Conservation (phyloP, 2,113 vertebrate species). For the Phylloscopus trochiloides region DNA sequence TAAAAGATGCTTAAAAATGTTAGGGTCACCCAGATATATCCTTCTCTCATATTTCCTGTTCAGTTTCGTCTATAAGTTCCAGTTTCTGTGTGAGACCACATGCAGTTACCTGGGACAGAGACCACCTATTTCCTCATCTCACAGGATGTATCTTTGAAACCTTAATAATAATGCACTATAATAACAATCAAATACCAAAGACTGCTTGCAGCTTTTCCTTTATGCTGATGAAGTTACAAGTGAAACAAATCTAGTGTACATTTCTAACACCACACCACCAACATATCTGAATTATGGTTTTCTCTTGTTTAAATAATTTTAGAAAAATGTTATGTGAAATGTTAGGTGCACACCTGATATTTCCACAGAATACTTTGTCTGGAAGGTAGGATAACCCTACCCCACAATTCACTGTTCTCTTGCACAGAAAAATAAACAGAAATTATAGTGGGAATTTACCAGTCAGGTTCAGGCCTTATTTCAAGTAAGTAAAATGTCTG, state of each 20-base stretch:
- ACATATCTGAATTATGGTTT: not conserved
- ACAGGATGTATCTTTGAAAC: not conserved
- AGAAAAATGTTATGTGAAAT: not conserved
- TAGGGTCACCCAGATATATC: not conserved
- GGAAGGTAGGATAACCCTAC: not conserved
- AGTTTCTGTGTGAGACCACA: not conserved
- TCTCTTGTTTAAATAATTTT: not conserved
- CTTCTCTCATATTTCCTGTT: not conserved
- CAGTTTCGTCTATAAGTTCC: not conserved
- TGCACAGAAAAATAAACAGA: not conserved
- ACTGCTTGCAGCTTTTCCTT: not conserved
- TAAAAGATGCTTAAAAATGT: not conserved
- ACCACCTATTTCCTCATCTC: not conserved
- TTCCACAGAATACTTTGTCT: not conserved
- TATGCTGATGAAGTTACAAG: not conserved
- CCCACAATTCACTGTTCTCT: not conserved
- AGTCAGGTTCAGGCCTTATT: not conserved
- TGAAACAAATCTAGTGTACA: not conserved
- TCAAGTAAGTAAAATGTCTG: not conserved
- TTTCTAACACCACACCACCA: not conserved
- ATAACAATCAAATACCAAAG: not conserved
- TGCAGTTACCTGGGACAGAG: not conserved
- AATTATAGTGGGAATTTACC: not conserved
- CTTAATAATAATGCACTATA: not conserved
- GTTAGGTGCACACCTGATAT: not conserved